A percentile compares a stretch with the other conserved stretches of the same genome.
Conservation (phyloP, 2,888 invertebrate species). For the Caenorhabditis wallacei region DNA sequence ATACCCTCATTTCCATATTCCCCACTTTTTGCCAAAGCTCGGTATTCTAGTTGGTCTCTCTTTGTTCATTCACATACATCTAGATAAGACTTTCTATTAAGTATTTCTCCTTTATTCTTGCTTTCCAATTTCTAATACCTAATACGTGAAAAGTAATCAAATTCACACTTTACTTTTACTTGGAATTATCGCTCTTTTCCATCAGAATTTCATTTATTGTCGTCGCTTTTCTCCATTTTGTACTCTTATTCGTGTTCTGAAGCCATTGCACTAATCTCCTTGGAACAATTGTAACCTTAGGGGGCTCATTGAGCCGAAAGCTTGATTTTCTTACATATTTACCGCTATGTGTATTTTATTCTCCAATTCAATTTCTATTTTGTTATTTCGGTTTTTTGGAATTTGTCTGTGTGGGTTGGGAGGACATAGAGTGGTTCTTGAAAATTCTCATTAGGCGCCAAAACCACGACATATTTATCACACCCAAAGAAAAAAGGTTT, state of each 20-base stretch:
- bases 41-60: constrained; percentile 2
- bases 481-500: not conserved
- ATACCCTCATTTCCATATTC: constrained; percentile 45
- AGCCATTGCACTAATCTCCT: constrained; percentile 59
- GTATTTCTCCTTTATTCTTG: constrained; percentile 4
- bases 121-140: constrained; percentile 34
- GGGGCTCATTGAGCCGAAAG: constrained; percentile 49
- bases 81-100: constrained; percentile 48
- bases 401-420: not conserved
- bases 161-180: constrained; percentile 58
- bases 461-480: constrained; percentile 32
- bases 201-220: constrained; percentile 64
- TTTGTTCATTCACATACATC: not conserved
- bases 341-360: not conserved
- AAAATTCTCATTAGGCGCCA: constrained; percentile 53
- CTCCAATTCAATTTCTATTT: constrained; percentile 13
- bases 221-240: constrained; percentile 13
- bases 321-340: constrained; percentile 23
- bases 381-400: constrained; percentile 23
- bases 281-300: constrained; percentile 31
- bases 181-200: constrained; percentile 54
- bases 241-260: constrained; percentile 32
- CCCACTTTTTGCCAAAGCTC: constrained; percentile 7
- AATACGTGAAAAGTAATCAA: constrained; percentile 60
- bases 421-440: constrained; percentile 46